phyloP scores from a whole-genome alignment of 1,140 invertebrate genomes.

The Drosophila tsacasi region DNA sequence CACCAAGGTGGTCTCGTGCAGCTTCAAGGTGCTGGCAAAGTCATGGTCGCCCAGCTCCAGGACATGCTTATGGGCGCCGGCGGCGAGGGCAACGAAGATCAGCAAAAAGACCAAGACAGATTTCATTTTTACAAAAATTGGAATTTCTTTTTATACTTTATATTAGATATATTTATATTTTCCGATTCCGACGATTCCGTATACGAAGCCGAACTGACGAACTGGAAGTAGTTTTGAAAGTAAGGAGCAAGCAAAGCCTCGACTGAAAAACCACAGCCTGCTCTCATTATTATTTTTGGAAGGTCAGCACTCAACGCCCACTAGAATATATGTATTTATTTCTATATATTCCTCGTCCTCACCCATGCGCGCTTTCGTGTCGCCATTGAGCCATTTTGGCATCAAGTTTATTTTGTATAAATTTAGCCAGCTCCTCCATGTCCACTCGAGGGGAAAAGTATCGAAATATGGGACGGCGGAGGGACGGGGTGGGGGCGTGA shows the following conservation, averaged over 20 bases:
- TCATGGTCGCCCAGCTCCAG: conserved; percentile 94
- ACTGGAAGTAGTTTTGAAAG: background rate
- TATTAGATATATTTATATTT: background rate
- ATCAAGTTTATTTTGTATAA: conserved; percentile 51
- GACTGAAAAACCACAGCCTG: conserved; percentile 5
- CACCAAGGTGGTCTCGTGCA: conserved; percentile 95
- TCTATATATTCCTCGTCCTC: background rate
- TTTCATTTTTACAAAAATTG: conserved; percentile 20
- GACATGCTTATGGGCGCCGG: conserved; percentile 88
- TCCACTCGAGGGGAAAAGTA: conserved; percentile 13
- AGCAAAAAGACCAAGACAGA: conserved; percentile 25
- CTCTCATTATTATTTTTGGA: conserved; percentile 3
- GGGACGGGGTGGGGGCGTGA: conserved; percentile 22
- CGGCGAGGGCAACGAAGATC: conserved; percentile 39
- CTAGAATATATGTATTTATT: background rate
- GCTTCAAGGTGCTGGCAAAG: conserved; percentile 90
- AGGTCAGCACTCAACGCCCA: conserved; percentile 5
- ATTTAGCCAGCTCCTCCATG: conserved; percentile 20
- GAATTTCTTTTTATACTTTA: background rate
- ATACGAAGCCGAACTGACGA: background rate
- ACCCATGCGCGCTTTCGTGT: conserved; percentile 6
- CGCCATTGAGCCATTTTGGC: conserved; percentile 47
- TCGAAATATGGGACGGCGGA: background rate
- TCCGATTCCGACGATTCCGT: background rate
- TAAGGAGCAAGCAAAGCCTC: background rate